These are phyloP conservation scores for Limnephilus marmoratus DNA, from an alignment of 2,888 invertebrate genomes.

Conservation along the genomic window DNA sequence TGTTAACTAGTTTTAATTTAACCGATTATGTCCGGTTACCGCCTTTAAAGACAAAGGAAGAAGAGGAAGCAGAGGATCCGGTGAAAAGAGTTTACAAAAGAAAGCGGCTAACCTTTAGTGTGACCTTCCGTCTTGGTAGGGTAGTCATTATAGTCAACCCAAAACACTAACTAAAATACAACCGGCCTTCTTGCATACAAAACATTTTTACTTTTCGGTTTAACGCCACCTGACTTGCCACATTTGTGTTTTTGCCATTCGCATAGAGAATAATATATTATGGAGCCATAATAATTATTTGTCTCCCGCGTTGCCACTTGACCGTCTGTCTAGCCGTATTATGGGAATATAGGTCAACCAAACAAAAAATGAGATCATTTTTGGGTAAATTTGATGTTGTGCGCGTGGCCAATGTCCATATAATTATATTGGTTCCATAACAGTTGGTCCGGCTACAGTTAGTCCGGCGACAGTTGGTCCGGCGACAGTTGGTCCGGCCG, in stretches of 20 bases:
- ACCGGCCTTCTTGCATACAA: not conserved
- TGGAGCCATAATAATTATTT: not conserved
- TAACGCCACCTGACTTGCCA: not conserved
- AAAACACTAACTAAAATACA: not conserved
- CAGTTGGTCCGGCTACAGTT: too few species aligned
- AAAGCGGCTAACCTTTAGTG: slow-evolving; percentile 22
- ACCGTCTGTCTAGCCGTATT: not conserved
- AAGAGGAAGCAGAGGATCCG: slow-evolving; percentile 1
- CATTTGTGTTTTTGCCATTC: not conserved
- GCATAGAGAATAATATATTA: not conserved
- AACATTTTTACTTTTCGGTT: not conserved
- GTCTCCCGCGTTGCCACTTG: not conserved
- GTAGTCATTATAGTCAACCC: not conserved
- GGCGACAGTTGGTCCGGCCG: too few species aligned
- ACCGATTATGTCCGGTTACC: not conserved
- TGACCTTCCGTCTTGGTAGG: slow-evolving; percentile 21
- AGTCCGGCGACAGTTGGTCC: too few species aligned
- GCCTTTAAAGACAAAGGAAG: not conserved
- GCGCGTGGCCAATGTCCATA: not conserved
- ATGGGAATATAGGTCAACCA: not conserved
- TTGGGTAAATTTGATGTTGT: not conserved
- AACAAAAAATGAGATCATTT: not conserved
- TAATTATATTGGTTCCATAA: too few species aligned
- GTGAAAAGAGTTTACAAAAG: slow-evolving; percentile 12
- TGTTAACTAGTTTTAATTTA: not conserved